A percentile compares a stretch with the other conserved stretches of the same genome.
Conservation (phyloP, 2,113 vertebrate species). For the Thryonomys swinderianus region DNA sequence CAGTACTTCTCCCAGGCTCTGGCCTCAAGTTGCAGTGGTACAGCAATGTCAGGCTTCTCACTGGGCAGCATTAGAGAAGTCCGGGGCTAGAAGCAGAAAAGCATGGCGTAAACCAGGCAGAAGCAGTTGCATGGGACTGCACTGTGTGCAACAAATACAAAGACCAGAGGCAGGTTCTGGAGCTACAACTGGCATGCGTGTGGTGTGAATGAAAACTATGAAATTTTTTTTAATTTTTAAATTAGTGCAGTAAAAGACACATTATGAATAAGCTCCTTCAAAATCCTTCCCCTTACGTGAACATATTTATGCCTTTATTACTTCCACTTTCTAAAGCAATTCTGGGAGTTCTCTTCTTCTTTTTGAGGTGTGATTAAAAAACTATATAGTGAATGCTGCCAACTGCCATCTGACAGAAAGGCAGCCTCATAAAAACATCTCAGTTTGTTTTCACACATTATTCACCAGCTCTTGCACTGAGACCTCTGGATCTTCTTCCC, state of each 20-base stretch:
- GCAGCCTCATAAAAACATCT: not conserved
- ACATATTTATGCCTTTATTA: not conserved
- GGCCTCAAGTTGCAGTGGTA: not conserved
- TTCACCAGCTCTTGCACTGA: not conserved
- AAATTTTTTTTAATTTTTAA: not conserved
- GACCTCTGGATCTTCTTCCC: not conserved
- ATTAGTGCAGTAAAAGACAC: not conserved
- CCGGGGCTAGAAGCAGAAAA: not conserved
- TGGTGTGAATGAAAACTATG: not conserved
- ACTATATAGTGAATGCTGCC: not conserved
- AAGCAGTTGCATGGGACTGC: fast-evolving
- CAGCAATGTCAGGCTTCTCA: not conserved
- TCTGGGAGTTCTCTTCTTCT: not conserved
- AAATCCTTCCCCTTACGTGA: not conserved
- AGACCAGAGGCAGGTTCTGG: no score
- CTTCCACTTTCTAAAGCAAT: not conserved
- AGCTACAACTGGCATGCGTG: not conserved
- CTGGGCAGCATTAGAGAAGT: not conserved
- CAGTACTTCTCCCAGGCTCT: not conserved
- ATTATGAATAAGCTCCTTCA: not conserved
- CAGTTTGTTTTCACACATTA: not conserved
- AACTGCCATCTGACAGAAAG: not conserved
- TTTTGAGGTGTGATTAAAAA: not conserved
- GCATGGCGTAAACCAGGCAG: fast-evolving
- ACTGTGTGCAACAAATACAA: fast-evolving